These are phyloP conservation scores for Meteorus sp. DNA, from an alignment of 1,140 invertebrate species.

Conservation along the genomic window DNA sequence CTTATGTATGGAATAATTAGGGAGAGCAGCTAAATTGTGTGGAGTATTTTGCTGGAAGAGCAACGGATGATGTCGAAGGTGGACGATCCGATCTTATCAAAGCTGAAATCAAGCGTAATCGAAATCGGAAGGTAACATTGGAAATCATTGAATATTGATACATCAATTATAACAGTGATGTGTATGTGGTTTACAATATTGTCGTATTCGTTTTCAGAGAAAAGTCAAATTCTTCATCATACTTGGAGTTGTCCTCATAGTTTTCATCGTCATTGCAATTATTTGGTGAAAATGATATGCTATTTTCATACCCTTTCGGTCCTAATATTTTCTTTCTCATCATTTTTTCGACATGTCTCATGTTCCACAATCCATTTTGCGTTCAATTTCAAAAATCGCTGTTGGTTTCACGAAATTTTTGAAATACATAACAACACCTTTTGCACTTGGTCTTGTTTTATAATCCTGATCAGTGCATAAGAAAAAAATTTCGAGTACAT, in stretches of 20 bases:
- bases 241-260: constrained; percentile 39
- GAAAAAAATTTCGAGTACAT: constrained; percentile 70
- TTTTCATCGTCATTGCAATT: constrained; percentile 42
- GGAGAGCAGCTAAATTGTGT: constrained; percentile 73
- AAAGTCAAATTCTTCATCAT: constrained; percentile 48
- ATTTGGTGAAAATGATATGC: constrained; percentile 19
- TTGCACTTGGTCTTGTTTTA: constrained; percentile 65
- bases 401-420: constrained; percentile 36
- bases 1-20: too few species aligned
- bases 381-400: background rate
- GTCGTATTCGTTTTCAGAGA: constrained; percentile 49
- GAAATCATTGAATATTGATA: constrained; percentile 2
- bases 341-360: constrained; percentile 12
- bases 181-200: constrained; percentile 9
- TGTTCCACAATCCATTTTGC: constrained; percentile 6
- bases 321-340: constrained; percentile 10
- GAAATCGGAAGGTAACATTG: constrained; percentile 66
- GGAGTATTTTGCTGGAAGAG: constrained; percentile 71
- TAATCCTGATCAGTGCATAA: constrained; percentile 69
- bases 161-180: background rate
- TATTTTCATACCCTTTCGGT: too few species aligned
- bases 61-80: constrained; percentile 65
- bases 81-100: constrained; percentile 70
- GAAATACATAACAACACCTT: constrained; percentile 51
- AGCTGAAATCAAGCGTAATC: constrained; percentile 68